Percentiles rank a stretch among this genome's conserved stretches.
Conservation (phyloP, 2,797 vertebrate species). For the Phrynocephalus guinanensis region DNA sequence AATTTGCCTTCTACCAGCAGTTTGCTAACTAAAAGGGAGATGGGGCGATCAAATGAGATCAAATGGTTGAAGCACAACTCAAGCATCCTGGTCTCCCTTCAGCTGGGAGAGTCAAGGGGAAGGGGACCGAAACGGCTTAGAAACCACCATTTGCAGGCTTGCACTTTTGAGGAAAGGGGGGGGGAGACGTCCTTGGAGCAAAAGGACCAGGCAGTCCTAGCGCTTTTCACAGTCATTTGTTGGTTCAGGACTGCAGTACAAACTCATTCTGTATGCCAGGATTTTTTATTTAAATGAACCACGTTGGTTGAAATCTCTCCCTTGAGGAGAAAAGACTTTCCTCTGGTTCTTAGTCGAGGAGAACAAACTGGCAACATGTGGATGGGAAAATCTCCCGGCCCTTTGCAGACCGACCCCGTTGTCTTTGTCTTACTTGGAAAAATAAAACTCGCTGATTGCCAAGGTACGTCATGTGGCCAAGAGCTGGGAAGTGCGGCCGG, state of each 20-base stretch:
- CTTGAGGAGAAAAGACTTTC: conserved; percentile 71
- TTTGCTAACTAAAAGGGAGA: conserved; percentile 87
- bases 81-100: conserved; percentile 61
- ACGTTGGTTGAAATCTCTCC: conserved; percentile 61
- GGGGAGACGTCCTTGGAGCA: conserved; percentile 72
- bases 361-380: conserved; percentile 62
- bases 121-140: conserved; percentile 22
- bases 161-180: conserved; percentile 72
- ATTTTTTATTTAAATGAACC: conserved; percentile 64
- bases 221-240: conserved; percentile 65
- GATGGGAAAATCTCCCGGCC: conserved; percentile 65
- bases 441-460: conserved; percentile 77
- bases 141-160: conserved; percentile 58
- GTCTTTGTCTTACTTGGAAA: conserved; percentile 73
- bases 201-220: conserved; percentile 70
- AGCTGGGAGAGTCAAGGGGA: conserved; percentile 60
- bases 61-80: conserved; percentile 79
- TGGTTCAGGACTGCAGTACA: conserved; percentile 68
- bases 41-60: conserved; percentile 67
- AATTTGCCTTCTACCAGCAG: conserved; percentile 98
- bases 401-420: conserved; percentile 66
- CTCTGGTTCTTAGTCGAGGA: conserved; percentile 64
- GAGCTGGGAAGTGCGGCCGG: conserved; percentile 74
- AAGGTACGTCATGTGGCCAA: conserved; percentile 75
- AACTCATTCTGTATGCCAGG: conserved; percentile 70